Evolutionary conservation across 2,888 invertebrate genomes (phyloP), one percentile per base, ranked within the genome.

Genomic region (Proisotoma minuta): DNA sequence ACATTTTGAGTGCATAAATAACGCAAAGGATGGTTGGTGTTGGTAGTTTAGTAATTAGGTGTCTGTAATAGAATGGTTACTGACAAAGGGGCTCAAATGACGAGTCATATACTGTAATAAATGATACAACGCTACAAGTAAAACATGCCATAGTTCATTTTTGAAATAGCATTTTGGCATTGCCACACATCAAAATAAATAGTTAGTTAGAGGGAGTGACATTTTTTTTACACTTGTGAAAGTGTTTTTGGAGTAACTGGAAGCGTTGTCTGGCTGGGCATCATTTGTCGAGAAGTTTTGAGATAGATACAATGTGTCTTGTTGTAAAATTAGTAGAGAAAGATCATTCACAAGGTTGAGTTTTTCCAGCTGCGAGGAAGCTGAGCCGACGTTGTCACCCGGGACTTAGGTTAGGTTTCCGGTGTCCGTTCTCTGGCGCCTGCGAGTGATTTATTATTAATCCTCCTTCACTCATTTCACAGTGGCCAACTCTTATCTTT

Each of bases 361-460:
- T 65, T 68, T 70, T 68, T 73, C 73, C 73, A 73, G 73, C 73
- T 73, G 73, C 68, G 71, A 70, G 70, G 72, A 72, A 70, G 66
- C 70, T 67, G 68, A 63, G 68, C 68, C 68, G 66, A 65, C 66
- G 65, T 62, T 69, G 69, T 71, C 72, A 72, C 70, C 69, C 70
- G 72, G 72, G 72, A 70, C 69, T 69, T 69, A n/a, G n/a, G n/a
- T 43, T 59, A 63, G 70, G 73, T 71, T 73, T 73, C 73, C 73
- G 71, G 71, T 73, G 63, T 66, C 68, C 66, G 66, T 62, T 63
- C 70, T 71, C 71, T 69, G 71, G 73, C 73, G 71, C 70, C 67
- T 66, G 63, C 70, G 63, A 71, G 70, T 73, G 70, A 73, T 73
- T 73, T 73, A 73, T n/a, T n/a, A n/a, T 71, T 71, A 69, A 72